phyloP scores from a whole-genome alignment of 92 coral and sea anemone species.

The Ricordea florida region DNA sequence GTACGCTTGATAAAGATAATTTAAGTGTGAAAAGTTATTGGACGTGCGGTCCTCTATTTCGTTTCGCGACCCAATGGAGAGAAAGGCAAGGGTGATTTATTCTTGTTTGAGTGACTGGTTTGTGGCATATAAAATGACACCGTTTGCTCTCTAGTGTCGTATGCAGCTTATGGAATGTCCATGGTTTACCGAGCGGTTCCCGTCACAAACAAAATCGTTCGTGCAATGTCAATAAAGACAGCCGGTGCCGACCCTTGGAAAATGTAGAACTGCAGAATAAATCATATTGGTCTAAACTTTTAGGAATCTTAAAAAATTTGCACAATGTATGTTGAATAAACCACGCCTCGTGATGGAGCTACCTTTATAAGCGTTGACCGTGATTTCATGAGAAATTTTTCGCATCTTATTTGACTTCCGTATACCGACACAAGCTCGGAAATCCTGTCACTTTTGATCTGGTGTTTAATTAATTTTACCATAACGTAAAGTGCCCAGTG shows the following conservation, averaged over 20 bases:
- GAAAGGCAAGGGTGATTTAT: neutral
- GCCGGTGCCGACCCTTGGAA: no score
- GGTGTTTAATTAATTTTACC: constrained; percentile 35
- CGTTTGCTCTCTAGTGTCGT: constrained; percentile 14
- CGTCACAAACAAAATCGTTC: neutral
- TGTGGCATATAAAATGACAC: constrained; percentile 19
- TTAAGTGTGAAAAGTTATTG: no score
- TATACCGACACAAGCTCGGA: constrained; percentile 19
- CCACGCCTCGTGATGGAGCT: no score
- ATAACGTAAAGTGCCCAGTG: constrained; percentile 8
- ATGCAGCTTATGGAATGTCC: neutral
- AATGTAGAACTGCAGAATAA: no score
- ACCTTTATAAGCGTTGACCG: no score
- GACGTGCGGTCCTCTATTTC: no score
- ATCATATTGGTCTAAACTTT: no score
- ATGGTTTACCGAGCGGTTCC: constrained; percentile 33
- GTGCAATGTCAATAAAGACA: constrained; percentile 3
- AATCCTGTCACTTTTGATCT: constrained; percentile 37
- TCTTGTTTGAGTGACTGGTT: constrained; percentile 1
- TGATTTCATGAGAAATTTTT: neutral
- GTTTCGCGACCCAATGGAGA: no score
- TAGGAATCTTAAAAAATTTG: no score
- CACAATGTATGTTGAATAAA: no score
- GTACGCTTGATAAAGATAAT: no score
- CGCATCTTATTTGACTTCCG: constrained; percentile 20